phyloP scores from a whole-genome alignment of 2,113 vertebrate genomes.

The Equus przewalskii region DNA sequence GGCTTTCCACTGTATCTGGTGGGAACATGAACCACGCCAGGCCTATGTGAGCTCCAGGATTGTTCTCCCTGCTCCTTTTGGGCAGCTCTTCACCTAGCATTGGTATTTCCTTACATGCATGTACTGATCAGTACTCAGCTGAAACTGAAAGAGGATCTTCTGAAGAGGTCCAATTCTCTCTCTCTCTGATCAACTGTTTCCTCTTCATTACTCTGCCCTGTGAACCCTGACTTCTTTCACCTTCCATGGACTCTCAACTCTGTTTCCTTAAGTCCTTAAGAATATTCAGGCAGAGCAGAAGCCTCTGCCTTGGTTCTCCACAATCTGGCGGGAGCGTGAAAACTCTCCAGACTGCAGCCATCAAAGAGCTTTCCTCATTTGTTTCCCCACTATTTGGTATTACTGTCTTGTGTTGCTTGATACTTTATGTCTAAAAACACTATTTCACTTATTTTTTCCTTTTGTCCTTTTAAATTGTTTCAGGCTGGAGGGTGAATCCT shows the following conservation, averaged over 20 bases:
- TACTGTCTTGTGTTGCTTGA: background rate
- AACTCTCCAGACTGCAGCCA: background rate
- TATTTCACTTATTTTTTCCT: background rate
- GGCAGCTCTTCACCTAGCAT: background rate
- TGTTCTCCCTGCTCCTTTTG: background rate
- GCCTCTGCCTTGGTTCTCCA: background rate
- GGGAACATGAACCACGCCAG: background rate
- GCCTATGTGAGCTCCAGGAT: background rate
- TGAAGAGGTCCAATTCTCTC: background rate
- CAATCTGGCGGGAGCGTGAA: background rate
- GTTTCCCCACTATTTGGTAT: background rate
- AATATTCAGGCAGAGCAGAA: background rate
- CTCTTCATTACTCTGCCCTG: background rate
- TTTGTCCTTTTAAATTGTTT: background rate
- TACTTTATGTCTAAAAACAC: background rate
- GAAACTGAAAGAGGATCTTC: background rate
- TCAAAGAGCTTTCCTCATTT: background rate
- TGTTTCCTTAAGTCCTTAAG: background rate
- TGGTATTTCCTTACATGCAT: background rate
- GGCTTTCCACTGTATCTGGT: background rate
- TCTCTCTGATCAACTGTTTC: background rate
- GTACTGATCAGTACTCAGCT: background rate
- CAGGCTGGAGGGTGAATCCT: background rate
- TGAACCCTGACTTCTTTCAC: background rate
- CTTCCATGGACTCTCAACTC: background rate